Conservation (phyloP, 2,888 invertebrate genomes). For the Cetonia aurata region DNA sequence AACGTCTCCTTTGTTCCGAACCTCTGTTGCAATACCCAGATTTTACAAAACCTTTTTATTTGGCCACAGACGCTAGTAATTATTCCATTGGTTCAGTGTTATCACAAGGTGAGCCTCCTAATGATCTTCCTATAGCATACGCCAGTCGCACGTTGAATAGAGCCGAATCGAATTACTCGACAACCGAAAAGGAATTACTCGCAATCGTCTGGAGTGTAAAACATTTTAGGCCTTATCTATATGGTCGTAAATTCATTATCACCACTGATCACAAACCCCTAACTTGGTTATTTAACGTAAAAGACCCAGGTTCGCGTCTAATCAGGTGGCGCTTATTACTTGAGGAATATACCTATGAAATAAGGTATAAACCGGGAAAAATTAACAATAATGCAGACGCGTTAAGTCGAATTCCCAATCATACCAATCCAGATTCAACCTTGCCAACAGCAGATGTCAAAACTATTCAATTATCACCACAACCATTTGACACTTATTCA, state of each 20-base stretch:
- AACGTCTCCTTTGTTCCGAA: slow-evolving; percentile 42
- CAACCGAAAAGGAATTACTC: slow-evolving; percentile 59
- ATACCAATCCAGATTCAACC: neutral
- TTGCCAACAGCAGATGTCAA: neutral
- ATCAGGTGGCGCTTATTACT: slow-evolving; percentile 57
- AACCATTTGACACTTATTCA: neutral
- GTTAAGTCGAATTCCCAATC: slow-evolving; percentile 46
- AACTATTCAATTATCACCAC: neutral
- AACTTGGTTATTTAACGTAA: slow-evolving; percentile 57
- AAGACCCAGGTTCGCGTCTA: slow-evolving; percentile 56
- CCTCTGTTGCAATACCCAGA: slow-evolving; percentile 51
- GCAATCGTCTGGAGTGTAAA: slow-evolving; percentile 42
- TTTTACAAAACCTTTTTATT: slow-evolving; percentile 54
- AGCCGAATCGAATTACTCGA: slow-evolving; percentile 59
- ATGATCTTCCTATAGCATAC: slow-evolving; percentile 60
- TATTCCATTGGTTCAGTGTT: slow-evolving; percentile 56
- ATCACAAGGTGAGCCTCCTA: slow-evolving; percentile 54
- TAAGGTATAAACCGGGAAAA: slow-evolving; percentile 56
- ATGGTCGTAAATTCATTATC: slow-evolving; percentile 60
- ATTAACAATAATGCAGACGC: slow-evolving; percentile 58
- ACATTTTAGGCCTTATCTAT: slow-evolving; percentile 62
- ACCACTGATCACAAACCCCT: slow-evolving; percentile 61
- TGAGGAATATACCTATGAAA: slow-evolving; percentile 58
- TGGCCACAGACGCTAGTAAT: slow-evolving; percentile 61
- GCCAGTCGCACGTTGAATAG: slow-evolving; percentile 58